Conservation (phyloP, 2,113 vertebrate species). For the Sitta europaea region DNA sequence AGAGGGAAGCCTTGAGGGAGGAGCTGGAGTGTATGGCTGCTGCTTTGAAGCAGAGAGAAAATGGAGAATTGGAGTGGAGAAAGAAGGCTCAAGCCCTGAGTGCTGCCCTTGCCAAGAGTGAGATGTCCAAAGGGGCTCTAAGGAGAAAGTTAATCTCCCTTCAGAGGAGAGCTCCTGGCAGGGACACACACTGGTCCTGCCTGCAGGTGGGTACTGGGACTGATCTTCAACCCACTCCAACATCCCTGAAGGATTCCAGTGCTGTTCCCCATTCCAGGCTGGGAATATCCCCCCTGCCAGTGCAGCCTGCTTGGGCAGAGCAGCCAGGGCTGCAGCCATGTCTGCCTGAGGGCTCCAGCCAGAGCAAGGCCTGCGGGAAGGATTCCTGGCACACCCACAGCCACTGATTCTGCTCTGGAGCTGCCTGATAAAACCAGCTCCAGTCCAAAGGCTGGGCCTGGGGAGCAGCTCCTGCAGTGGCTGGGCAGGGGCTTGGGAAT, state of each 20-base stretch:
- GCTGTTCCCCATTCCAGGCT: not conserved
- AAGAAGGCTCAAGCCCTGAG: conserved; percentile 61
- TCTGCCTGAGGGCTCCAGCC: not conserved
- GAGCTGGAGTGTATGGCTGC: not conserved
- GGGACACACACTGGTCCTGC: conserved; percentile 27
- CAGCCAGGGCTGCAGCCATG: not conserved
- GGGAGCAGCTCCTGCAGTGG: not conserved
- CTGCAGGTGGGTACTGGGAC: conserved; percentile 42
- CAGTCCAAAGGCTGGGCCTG: not conserved
- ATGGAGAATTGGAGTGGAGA: conserved; percentile 62
- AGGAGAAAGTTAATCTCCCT: conserved; percentile 45
- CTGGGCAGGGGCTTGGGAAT: not conserved
- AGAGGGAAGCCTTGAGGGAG: not conserved
- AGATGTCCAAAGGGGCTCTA: conserved; percentile 31
- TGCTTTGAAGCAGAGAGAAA: conserved; percentile 65
- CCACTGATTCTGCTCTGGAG: not conserved
- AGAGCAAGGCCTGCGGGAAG: not conserved
- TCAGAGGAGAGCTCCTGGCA: conserved; percentile 34
- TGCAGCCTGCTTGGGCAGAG: not conserved
- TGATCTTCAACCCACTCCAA: not conserved
- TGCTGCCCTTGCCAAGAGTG: conserved; percentile 48
- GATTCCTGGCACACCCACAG: not conserved
- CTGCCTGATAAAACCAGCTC: not conserved
- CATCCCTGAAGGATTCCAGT: not conserved
- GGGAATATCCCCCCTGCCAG: too few species aligned